A percentile compares a stretch with the other conserved stretches of the same genome.
Evolutionary conservation across 2,888 invertebrate species (phyloP).

Genomic region (Melanostoma scalare): DNA sequence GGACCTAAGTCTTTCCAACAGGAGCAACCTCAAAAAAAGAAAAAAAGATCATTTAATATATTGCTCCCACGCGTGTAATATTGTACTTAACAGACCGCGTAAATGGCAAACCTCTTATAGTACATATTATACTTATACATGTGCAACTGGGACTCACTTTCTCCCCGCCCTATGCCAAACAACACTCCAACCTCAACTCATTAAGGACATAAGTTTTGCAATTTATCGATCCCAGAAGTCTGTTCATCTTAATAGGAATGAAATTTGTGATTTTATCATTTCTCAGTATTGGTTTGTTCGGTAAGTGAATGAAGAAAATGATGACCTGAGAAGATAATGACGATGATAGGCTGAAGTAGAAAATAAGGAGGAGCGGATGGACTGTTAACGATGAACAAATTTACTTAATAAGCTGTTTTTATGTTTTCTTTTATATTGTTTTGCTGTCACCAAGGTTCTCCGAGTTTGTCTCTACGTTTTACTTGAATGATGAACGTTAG

Average conservation of each 20-base stretch:
- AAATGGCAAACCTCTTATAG: not conserved
- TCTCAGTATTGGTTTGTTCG: not conserved
- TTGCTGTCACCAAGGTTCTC: not conserved
- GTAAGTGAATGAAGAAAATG: constrained; percentile 4
- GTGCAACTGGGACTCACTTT: constrained; percentile 35
- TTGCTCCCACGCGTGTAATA: constrained; percentile 39
- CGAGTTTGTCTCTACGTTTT: no score
- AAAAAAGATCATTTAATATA: constrained; percentile 19
- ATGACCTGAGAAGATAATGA: constrained; percentile 29
- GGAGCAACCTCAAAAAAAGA: not conserved
- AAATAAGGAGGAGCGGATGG: not conserved
- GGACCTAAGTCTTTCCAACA: not conserved
- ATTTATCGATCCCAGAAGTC: constrained; percentile 43
- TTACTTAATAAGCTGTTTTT: not conserved
- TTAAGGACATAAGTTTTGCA: constrained; percentile 40
- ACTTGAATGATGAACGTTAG: no score
- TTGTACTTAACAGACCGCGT: constrained; percentile 35
- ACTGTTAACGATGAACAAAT: constrained; percentile 10
- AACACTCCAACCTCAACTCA: constrained; percentile 28
- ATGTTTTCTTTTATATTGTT: constrained; percentile 4
- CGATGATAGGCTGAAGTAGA: constrained; percentile 12
- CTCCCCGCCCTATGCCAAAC: constrained; percentile 9
- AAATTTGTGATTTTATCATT: constrained; percentile 31
- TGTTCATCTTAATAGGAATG: constrained; percentile 34
- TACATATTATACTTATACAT: not conserved